phyloP scores from a whole-genome alignment of 2,113 vertebrate genomes.

The Cyprinodon variegatus region DNA sequence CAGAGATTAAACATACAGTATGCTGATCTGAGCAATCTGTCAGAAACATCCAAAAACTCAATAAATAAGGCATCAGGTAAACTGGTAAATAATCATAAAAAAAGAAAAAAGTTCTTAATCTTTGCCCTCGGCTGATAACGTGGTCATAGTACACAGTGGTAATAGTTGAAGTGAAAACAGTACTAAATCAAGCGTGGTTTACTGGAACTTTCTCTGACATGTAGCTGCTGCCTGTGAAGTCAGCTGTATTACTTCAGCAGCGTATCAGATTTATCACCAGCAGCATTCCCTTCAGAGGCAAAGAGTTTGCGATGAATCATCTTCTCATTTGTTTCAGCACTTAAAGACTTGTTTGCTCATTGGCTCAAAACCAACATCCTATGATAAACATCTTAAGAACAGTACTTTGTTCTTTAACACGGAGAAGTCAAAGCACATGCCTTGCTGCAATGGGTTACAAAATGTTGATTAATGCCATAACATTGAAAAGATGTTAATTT shows the following conservation, averaged over 20 bases:
- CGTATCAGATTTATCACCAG: conserved; percentile 40
- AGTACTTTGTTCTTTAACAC: conserved; percentile 19
- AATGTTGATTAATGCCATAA: conserved; percentile 12
- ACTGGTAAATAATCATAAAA: conserved; percentile 40
- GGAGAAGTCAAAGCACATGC: conserved; percentile 48
- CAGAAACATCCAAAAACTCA: conserved; percentile 37
- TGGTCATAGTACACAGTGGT: conserved; percentile 37
- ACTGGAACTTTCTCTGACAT: conserved; percentile 32
- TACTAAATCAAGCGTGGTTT: conserved; percentile 46
- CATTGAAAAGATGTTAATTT: conserved; percentile 18
- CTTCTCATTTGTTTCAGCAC: conserved; percentile 9
- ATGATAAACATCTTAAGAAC: background rate
- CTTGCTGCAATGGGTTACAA: conserved; percentile 31
- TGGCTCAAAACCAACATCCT: conserved; percentile 31
- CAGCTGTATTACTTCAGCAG: conserved; percentile 55
- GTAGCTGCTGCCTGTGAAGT: conserved; percentile 25
- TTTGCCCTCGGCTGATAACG: conserved; percentile 28
- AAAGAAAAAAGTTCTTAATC: background rate
- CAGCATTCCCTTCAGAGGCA: conserved; percentile 33
- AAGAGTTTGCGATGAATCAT: conserved; percentile 16
- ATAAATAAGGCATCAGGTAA: conserved; percentile 77
- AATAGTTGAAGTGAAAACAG: conserved; percentile 31
- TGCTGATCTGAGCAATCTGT: conserved; percentile 36
- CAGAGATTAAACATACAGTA: conserved; percentile 27
- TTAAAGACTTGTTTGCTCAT: conserved; percentile 23